Conservation (phyloP, 2,888 invertebrate genomes). For the Psococerastis gibbosa region DNA sequence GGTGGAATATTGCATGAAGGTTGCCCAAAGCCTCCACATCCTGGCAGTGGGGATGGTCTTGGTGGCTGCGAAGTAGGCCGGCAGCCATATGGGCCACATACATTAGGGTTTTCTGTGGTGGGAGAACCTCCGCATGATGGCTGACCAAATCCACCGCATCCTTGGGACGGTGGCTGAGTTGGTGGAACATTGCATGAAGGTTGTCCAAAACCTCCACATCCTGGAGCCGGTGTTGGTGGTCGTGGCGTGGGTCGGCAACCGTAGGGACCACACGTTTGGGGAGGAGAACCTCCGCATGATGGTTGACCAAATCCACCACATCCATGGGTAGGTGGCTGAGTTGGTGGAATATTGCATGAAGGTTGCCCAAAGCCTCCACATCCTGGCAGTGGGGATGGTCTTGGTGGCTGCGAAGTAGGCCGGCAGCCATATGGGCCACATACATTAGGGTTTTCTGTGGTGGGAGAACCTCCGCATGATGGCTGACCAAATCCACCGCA, state of each 20-base stretch:
- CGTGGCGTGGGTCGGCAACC: not conserved
- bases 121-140: not conserved
- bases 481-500: not conserved
- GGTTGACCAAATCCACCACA: not conserved
- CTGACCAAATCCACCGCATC: not conserved
- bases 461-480: not conserved
- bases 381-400: no score
- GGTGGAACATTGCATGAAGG: not conserved
- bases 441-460: no score
- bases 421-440: not conserved
- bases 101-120: no score
- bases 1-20: not conserved
- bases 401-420: slow-evolving; percentile 6
- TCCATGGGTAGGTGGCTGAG: not conserved
- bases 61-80: not conserved
- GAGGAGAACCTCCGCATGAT: not conserved
- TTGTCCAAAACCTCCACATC: not conserved
- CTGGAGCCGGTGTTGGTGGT: not conserved
- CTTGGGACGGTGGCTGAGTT: not conserved
- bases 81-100: not conserved
- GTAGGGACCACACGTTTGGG: not conserved
- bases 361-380: no score
- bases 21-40: not conserved
- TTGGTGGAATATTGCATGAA: slow-evolving; percentile 6
- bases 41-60: not conserved